Evolutionary conservation across 92 coral and sea anemone species (phyloP).

Genomic region (Porites evermanni): DNA sequence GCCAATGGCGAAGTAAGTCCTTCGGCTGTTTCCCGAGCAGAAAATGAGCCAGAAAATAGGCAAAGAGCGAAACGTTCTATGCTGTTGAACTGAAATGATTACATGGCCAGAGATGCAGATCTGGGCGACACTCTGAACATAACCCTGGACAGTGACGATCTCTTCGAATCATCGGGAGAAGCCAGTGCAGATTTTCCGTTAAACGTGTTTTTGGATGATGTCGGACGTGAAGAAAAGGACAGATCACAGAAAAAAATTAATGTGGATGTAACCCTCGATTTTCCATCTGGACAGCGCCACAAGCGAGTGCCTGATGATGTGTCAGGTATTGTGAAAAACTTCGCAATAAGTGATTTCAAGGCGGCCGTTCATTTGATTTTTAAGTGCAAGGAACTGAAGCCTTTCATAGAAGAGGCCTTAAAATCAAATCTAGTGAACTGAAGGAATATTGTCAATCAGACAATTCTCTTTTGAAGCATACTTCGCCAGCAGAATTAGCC

Average conservation of each 20-base stretch:
- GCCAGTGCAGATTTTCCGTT: no score
- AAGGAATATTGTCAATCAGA: conserved; percentile 31
- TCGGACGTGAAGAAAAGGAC: no score
- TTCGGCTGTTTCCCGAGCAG: no score
- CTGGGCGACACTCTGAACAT: no score
- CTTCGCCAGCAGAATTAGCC: conserved; percentile 29
- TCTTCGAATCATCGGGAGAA: no score
- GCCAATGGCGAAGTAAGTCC: no score
- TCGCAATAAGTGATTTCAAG: neutral
- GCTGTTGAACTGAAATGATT: no score
- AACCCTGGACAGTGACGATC: no score
- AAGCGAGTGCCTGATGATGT: neutral
- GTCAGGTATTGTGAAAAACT: conserved; percentile 2
- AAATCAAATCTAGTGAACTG: neutral
- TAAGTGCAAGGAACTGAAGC: neutral
- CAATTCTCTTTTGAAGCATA: conserved; percentile 28
- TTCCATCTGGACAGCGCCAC: neutral
- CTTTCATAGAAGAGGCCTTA: neutral
- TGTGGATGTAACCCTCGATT: neutral
- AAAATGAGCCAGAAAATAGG: no score
- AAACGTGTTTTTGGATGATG: no score
- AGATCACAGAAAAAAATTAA: neutral
- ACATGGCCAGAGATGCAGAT: no score
- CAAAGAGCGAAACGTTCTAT: no score
- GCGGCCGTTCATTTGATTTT: conserved; percentile 1